These are phyloP conservation scores for Ephialtes manifestator DNA, from an alignment of 2,888 invertebrate species.

Conservation along the genomic window DNA sequence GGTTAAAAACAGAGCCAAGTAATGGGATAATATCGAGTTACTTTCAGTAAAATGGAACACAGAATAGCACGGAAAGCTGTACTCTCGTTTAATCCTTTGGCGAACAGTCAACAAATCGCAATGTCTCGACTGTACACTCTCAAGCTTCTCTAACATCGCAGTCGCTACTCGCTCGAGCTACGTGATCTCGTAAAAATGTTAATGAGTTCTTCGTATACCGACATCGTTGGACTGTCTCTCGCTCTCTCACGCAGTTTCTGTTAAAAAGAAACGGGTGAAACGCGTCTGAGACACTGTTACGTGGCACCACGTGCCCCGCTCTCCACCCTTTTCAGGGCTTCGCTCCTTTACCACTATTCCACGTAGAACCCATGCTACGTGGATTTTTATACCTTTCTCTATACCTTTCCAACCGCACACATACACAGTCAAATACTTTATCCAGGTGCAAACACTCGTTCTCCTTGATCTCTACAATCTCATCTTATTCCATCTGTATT, in stretches of 20 bases:
- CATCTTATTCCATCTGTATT: conserved; percentile 18
- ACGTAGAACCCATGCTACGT: conserved; percentile 47
- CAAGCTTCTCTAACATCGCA: conserved; percentile 53
- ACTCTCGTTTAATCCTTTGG: conserved; percentile 61
- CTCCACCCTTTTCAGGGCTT: conserved; percentile 46
- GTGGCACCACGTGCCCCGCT: conserved; percentile 70
- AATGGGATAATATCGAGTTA: conserved; percentile 50
- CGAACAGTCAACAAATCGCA: conserved; percentile 75
- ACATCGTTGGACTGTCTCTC: conserved; percentile 63
- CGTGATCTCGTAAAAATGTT: conserved; percentile 84
- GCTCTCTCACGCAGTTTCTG: conserved; percentile 54
- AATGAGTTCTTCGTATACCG: conserved; percentile 74
- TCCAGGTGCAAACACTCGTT: conserved; percentile 40
- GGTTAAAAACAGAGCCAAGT: conserved; percentile 5
- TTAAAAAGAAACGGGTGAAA: conserved; percentile 51
- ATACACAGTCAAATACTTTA: conserved; percentile 16
- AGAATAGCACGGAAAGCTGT: conserved; percentile 14
- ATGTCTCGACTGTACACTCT: conserved; percentile 69
- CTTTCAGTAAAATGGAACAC: conserved; percentile 33
- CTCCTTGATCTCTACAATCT: conserved; percentile 16
- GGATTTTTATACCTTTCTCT: conserved; percentile 61
- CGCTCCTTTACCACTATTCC: conserved; percentile 31
- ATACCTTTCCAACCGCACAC: conserved; percentile 35
- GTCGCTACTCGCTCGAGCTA: conserved; percentile 75
- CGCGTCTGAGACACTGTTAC: conserved; percentile 62